Conservation (phyloP, 92 coral and sea anemone genomes). For the Epizoanthus fatuus region DNA sequence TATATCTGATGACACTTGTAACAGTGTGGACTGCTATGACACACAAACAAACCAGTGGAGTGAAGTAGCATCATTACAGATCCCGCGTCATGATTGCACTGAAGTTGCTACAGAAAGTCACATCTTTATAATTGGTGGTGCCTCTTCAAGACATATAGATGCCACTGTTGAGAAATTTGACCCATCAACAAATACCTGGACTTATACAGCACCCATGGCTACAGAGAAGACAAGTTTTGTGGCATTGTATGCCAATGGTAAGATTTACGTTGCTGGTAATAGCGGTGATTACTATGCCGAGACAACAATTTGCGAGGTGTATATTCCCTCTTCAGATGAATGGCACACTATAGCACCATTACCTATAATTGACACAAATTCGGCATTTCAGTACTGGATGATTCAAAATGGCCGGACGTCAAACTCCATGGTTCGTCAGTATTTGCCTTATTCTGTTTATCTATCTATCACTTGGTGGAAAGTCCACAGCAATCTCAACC, state of each 20-base stretch:
- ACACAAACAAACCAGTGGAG: too few species aligned
- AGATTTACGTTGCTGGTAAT: background rate
- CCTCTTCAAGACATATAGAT: too few species aligned
- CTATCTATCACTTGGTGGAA: constrained; percentile 14
- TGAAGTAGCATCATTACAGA: background rate
- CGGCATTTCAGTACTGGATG: background rate
- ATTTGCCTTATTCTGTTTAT: constrained; percentile 21
- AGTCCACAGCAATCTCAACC: constrained; percentile 19
- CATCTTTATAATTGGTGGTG: too few species aligned
- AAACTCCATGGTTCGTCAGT: constrained; percentile 32
- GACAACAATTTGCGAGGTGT: background rate
- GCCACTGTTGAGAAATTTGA: too few species aligned
- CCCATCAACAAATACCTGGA: too few species aligned
- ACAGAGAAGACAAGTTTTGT: background rate
- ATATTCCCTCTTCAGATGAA: background rate
- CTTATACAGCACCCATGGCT: background rate
- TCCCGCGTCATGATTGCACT: background rate
- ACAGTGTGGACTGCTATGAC: too few species aligned
- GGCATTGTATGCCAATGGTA: background rate
- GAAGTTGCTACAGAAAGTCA: too few species aligned
- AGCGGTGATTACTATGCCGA: too few species aligned
- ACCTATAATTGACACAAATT: background rate
- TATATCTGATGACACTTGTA: too few species aligned
- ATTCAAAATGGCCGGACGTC: background rate
- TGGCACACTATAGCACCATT: background rate